Conservation (phyloP, 2,888 invertebrate genomes). For the Lapara coniferarum region DNA sequence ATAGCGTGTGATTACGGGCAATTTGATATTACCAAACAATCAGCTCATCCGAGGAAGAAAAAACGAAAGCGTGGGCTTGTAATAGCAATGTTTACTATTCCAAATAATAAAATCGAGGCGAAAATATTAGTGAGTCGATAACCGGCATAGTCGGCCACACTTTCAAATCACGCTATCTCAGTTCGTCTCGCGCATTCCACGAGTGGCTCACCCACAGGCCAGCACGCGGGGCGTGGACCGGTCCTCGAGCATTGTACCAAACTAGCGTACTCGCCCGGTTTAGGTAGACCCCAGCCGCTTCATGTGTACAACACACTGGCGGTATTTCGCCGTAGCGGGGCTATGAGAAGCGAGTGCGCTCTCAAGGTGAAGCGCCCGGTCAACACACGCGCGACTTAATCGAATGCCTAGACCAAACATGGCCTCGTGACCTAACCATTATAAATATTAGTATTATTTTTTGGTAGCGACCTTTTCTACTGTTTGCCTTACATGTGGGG, state of each 20-base stretch:
- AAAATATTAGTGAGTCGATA: conserved; percentile 61
- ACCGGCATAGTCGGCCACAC: conserved; percentile 65
- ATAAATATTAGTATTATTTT: conserved; percentile 55
- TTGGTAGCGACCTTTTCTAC: conserved; percentile 51
- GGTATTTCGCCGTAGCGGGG: conserved; percentile 55
- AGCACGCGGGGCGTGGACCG: conserved; percentile 66
- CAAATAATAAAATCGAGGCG: conserved; percentile 38
- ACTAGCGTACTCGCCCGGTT: conserved; percentile 64
- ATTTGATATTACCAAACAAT: conserved; percentile 67
- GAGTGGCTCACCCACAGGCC: conserved; percentile 71
- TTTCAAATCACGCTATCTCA: conserved; percentile 75
- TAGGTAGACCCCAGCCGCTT: conserved; percentile 53
- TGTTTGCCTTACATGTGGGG: conserved; percentile 37
- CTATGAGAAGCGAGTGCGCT: conserved; percentile 73
- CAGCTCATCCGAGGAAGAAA: conserved; percentile 50
- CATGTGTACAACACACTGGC: conserved; percentile 48
- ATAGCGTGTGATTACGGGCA: conserved; percentile 62
- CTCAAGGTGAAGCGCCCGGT: conserved; percentile 80
- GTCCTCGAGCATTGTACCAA: conserved; percentile 78
- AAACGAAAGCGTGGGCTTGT: conserved; percentile 46
- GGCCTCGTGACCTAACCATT: conserved; percentile 69
- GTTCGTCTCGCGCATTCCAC: conserved; percentile 79
- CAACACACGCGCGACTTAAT: conserved; percentile 73
- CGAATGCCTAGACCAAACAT: conserved; percentile 78
- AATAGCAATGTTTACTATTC: conserved; percentile 29